Evolutionary conservation across 2,113 vertebrate species (phyloP).

Genomic region (Piprites chloris): DNA sequence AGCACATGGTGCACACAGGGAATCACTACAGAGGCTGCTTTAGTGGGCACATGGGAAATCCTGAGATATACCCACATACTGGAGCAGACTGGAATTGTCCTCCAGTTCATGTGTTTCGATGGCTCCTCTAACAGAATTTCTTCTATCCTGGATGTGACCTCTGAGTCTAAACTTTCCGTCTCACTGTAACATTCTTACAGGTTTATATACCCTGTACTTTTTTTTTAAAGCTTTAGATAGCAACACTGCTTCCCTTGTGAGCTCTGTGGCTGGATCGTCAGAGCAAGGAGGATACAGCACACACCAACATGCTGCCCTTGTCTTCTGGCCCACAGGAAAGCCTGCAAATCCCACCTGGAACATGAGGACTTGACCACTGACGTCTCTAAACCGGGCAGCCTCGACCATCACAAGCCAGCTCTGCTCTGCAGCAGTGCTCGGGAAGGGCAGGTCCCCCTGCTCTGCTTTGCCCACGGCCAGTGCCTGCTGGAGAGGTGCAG

Average conservation of each 20-base stretch:
- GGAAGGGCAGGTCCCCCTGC: neutral
- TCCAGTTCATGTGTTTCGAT: neutral
- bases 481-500: neutral
- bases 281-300: neutral
- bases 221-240: neutral
- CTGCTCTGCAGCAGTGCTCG: neutral
- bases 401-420: neutral
- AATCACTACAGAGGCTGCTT: neutral
- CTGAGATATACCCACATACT: fast-evolving
- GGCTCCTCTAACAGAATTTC: neutral
- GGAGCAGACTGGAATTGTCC: neutral
- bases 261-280: neutral
- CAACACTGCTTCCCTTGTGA: fast-evolving
- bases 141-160: neutral
- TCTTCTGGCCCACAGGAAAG: neutral
- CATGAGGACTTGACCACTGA: neutral
- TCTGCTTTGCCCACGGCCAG: fast-evolving
- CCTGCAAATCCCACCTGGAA: neutral
- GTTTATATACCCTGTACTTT: fast-evolving
- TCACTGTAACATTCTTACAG: neutral
- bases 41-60: neutral
- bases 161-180: neutral
- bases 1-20: neutral
- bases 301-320: neutral
- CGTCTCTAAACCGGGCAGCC: no score